A percentile compares a stretch with the other conserved stretches of the same genome.
Conservation (phyloP, 64 coral and sea anemone genomes). For the Actinia tenebrosa region DNA sequence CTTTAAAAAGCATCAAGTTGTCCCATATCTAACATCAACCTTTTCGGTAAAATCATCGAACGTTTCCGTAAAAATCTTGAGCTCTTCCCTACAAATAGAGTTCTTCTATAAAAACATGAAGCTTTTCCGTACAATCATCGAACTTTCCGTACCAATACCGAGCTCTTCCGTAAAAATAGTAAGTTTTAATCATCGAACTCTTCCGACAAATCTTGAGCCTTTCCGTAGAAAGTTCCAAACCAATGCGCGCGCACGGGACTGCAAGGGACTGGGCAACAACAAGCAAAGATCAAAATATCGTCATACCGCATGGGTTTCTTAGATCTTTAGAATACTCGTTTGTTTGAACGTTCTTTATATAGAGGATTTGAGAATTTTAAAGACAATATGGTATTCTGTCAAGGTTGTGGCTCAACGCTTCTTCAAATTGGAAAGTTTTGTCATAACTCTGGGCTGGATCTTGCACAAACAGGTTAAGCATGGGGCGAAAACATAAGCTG, state of each 20-base stretch:
- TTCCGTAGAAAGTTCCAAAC: slow-evolving; percentile 8
- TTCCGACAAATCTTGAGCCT: not conserved
- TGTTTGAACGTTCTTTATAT: not conserved
- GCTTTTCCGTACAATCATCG: no score
- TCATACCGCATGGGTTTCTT: not conserved
- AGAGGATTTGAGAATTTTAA: not conserved
- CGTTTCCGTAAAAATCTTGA: no score
- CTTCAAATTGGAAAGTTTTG: not conserved
- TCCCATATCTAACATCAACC: no score
- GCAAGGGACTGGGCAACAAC: not conserved
- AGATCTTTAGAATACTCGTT: not conserved
- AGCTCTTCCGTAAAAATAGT: not conserved
- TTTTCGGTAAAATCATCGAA: no score
- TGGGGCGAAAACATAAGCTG: no score
- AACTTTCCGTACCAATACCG: no score
- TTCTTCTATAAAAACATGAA: no score
- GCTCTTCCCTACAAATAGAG: no score
- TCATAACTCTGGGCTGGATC: not conserved
- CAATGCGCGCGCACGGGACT: not conserved
- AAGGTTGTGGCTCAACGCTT: not conserved
- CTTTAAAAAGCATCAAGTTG: no score
- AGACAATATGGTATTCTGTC: not conserved
- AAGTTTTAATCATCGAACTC: not conserved
- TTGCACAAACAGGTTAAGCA: no score
- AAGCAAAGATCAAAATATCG: not conserved